These are phyloP conservation scores for Drosophila grimshawi DNA, from an alignment of 1,140 invertebrate species.

Conservation along the genomic window DNA sequence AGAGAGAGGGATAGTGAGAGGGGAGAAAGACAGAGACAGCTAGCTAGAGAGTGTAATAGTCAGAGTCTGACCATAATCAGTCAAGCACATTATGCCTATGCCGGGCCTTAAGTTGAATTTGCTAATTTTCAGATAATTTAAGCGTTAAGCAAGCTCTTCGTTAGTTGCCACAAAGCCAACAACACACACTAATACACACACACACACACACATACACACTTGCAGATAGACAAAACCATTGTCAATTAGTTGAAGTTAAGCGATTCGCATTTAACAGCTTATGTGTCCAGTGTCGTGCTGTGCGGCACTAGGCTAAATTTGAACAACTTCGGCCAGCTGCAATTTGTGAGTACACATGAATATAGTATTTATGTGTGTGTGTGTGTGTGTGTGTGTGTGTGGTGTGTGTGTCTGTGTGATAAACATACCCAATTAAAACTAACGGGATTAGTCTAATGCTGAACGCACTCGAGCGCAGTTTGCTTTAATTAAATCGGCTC, in stretches of 20 bases:
- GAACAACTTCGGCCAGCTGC: constrained; percentile 37
- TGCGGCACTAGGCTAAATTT: constrained; percentile 59
- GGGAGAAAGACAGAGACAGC: background rate
- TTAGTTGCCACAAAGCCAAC: constrained; percentile 17
- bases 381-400: constrained; percentile 49
- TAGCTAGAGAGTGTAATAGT: background rate
- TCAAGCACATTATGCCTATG: constrained; percentile 45
- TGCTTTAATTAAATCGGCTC: constrained; percentile 70
- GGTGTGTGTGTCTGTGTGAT: constrained; percentile 51
- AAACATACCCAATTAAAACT: constrained; percentile 78
- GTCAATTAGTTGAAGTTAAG: constrained; percentile 74
- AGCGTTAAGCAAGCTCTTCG: constrained; percentile 62
- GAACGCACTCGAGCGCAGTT: constrained; percentile 71
- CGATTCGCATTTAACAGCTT: constrained; percentile 48
- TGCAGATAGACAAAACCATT: constrained; percentile 36
- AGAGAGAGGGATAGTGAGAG: background rate
- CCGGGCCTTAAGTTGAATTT: constrained; percentile 60
- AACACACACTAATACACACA: background rate
- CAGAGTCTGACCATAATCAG: constrained; percentile 8
- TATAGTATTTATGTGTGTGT: constrained; percentile 4
- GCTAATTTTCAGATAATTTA: constrained; percentile 78
- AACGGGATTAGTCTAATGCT: constrained; percentile 68
- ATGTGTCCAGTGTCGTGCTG: constrained; percentile 53
- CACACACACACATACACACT: constrained; percentile 11
- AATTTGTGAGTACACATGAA: constrained; percentile 31